Base-by-base conservation (phyloP, 2,113 vertebrate genomes). In the Platysternon megacephalum region DNA sequence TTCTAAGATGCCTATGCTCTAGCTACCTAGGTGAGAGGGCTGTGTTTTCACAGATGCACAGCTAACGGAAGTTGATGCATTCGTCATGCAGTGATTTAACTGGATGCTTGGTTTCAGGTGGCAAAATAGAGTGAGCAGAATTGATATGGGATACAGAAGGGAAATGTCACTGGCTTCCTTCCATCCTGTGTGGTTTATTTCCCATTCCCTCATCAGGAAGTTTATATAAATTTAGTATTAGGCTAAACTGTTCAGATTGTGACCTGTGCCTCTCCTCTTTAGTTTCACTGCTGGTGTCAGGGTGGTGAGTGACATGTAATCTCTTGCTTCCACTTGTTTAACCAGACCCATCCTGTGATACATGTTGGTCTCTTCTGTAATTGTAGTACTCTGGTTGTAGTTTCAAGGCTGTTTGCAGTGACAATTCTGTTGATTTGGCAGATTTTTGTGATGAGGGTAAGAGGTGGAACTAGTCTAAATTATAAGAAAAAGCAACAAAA, bases 201-300 rank as follows among this genome's bases (percentile, higher is more conserved):
- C 94, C 94, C 89, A 96, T 98, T 98, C 95, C 81, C 88, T 97
- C 91, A 56, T 87, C 86, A 95, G 97, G 97, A 97, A 97, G 88
- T 94, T 95, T 90, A 44, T 39, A 93, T 92, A 97, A 95, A 96
- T 29, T 84, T 95, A 5, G 74, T 93, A 14, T 72, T 74, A 83
- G n/a, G n/a, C 55, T 82, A 4, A 91, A 86, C 84, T 87, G 78
- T 95, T 95, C 94, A 88, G 87, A 87, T 74, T 78, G 32, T 97
- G 93, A 89, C 89, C 89, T 92, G 85, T 91, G 74, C 84, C 68
- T 93, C 91, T 93, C 83, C 58, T 93, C 90, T 97, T 82, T 94
- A 44, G 51, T 96, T 96, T 94, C 88, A 74, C 91, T 95, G 92
- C 88, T 91, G 86, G 82, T 74, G 79, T 82, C 3, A 0, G 56